phyloP scores from a whole-genome alignment of 2,113 vertebrate species.

The Loxodonta africana region DNA sequence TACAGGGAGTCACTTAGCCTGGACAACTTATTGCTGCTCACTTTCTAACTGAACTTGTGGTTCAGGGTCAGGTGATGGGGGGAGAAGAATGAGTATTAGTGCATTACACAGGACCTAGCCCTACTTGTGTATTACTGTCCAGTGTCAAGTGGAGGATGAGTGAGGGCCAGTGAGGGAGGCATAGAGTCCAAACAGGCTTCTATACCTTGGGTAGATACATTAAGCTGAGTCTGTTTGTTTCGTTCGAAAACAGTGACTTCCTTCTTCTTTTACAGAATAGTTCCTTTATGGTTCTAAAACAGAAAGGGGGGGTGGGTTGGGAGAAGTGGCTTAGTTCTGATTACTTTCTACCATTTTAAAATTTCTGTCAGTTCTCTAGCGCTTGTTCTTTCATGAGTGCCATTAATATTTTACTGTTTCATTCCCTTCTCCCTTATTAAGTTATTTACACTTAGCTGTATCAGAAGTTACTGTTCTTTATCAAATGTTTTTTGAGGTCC shows the following conservation, averaged over 20 bases:
- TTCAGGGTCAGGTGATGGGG: background rate
- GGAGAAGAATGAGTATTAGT: background rate
- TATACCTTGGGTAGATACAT: background rate
- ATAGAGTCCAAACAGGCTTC: background rate
- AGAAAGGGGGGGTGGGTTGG: background rate
- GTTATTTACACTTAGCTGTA: background rate
- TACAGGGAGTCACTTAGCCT: too few species aligned
- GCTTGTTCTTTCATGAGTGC: too few species aligned
- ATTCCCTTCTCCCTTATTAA: background rate
- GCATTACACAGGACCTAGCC: background rate
- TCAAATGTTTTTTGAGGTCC: background rate
- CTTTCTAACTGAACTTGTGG: background rate
- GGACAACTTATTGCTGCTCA: fast-evolving
- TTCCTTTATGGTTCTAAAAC: background rate
- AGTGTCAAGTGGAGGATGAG: background rate
- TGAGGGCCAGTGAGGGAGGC: background rate
- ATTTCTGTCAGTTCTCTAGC: background rate
- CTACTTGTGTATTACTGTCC: background rate
- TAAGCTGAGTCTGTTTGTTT: background rate
- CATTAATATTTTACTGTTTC: background rate
- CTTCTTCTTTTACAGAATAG: too few species aligned
- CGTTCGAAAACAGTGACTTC: background rate
- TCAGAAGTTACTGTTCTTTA: background rate
- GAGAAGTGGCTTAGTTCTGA: background rate
- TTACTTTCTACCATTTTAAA: fast-evolving